Base-by-base conservation (phyloP, 2,797 vertebrate genomes). In the Phalloptychus januarius region DNA sequence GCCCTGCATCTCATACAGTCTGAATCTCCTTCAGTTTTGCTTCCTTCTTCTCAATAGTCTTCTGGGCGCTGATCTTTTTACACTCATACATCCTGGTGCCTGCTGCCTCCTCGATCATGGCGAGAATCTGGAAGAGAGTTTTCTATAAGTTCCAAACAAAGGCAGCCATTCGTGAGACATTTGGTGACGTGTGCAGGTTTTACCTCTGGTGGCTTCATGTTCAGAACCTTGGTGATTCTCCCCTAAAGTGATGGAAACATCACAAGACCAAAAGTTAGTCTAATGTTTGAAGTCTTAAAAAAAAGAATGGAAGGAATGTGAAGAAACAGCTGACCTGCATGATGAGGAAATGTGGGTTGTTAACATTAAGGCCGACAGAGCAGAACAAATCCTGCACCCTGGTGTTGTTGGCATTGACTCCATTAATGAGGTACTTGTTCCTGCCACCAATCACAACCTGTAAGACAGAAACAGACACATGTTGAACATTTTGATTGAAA, bases 201-300 rank as follows among this genome's bases (percentile, higher is more conserved):
- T 96, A 99, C 98, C 97, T 99, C 98, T 79, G 96, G 94, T 77
- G 98, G 98, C 83, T 99, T 99, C 98, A 99, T 99, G 90, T 98
- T 99, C 65, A 99, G 87, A 79, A 99, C 97, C 93, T 99, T 99
- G 44, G 98, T 99, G 93, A 99, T 99, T 92, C 95, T 96, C 7
- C 98, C 98, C 98, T 99, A 87, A 91, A 85, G 56, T 7, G 75
- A 23, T 13, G n/a, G 50, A 88, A 63, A 77, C 2, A 54, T 38
- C 28, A 16, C 31, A 79, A 74, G 23, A 28, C 40, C 4, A 33
- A 44, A 40, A 65, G 23, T 56, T 46, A 40, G 16, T 61, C 15
- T 16, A 61, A 33, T 3, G n/a, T 58, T 25, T 28, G 12, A 65
- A 36, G 10, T 58, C 12, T 58, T 28, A 18, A 48, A 69, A n/a